These are phyloP conservation scores for Petrocephalus zakoni DNA, from an alignment of 2,113 vertebrate species.

Conservation along the genomic window DNA sequence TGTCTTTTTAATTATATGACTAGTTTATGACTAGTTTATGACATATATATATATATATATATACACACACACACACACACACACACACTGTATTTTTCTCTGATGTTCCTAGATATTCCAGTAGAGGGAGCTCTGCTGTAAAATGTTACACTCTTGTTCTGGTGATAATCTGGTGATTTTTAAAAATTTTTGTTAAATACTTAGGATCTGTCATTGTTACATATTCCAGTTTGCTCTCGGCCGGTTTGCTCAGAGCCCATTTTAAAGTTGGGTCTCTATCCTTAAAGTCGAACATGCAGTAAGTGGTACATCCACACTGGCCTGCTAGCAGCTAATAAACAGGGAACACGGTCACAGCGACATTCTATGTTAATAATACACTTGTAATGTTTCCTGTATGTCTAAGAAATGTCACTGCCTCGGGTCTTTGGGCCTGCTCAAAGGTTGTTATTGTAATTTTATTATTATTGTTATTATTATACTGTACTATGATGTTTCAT, in stretches of 20 bases:
- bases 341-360: background rate
- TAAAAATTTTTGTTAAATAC: background rate
- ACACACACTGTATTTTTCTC: background rate
- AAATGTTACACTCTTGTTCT: background rate
- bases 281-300: background rate
- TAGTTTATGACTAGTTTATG: background rate
- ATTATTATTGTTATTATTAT: background rate
- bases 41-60: no score
- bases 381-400: background rate
- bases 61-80: no score
- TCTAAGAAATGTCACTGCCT: conserved; percentile 7
- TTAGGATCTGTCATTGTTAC: background rate
- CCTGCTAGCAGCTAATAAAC: background rate
- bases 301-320: background rate
- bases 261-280: background rate
- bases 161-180: background rate
- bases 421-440: background rate
- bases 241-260: background rate
- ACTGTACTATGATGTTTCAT: background rate
- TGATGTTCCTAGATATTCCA: background rate
- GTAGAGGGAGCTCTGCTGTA: background rate
- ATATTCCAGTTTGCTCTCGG: background rate
- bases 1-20: background rate
- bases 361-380: background rate
- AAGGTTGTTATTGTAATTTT: conserved; percentile 4